Evolutionary conservation across 2,113 vertebrate species (phyloP), one percentile per base, ranked within the genome.

Genomic region (Passer montanus): DNA sequence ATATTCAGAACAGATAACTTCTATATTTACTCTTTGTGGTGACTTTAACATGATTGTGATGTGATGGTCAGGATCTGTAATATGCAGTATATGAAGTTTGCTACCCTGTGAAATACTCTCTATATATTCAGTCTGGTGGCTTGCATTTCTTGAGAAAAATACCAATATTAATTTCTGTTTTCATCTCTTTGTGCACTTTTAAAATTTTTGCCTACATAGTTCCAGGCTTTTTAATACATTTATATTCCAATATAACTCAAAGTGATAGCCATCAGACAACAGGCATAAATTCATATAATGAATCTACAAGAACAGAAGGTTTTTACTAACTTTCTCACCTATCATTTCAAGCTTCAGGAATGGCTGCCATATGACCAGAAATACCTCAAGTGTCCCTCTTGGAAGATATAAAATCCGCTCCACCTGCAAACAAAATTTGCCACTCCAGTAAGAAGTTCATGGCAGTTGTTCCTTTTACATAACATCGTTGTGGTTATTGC

Each of bases 361-460:
- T 75, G 80, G 19, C 43, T 83, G 67, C 63, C 83, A 80, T 83
- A 90, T 59, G 46, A 94, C 22, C 39, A 83, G 80, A 94, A 86
- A 66, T 79, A 59, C 60, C 49, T 72, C 49, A 46, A 60, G 12
- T 59, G 55, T 90, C 44, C 43, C 41, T 83, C 66, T 77, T 79
- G 64, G 67, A 96, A 89, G 63, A 87, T 67, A 64, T 30, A 91
- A 97, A 94, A 78, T 28, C 21, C n/a, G 44, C 27, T 83, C 62
- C 68, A 93, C 83, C 63, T 84, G 80, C 73, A 89, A 70, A 94
- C n/a, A 78, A 44, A 77, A 26, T 87, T 93, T 47, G 92, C 39
- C 47, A 66, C 31, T 60, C 16, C 15, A 91, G 52, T 31, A 74
- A 89, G 91, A 95, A 91, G 78, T 85, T 84, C n/a, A 55, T 49